Base-by-base conservation (phyloP, 2,888 invertebrate genomes). In the Napeogenes sylphis region DNA sequence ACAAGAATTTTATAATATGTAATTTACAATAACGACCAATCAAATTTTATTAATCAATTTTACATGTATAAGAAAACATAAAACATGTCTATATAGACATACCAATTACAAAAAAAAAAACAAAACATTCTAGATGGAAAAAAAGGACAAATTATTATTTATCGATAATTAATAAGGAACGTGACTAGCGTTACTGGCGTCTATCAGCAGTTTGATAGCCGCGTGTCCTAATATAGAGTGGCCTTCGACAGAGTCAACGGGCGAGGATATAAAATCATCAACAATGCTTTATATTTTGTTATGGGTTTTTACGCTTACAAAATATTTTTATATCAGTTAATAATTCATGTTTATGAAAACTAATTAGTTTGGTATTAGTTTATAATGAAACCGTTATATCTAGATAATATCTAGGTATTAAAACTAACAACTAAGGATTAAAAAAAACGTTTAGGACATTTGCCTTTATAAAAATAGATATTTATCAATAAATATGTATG, bases 161-260 rank as follows among this genome's bases (percentile, higher is more conserved):
- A 35, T 55, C 42, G 53, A 33, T 56, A 64, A 62, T 64, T 63
- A 64, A 38, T 21, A 51, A 13, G 32, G 47, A 55, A 55, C 78
- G 74, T 58, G 78, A 75, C 80, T 79, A 70, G 42, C 54, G 55
- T 53, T 21, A 66, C 58, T 47, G 53, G 66, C 72, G 73, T 78
- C 79, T 80, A 73, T 80, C 78, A 80, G 73, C 69, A 72, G 73
- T 74, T 54, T 62, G 66, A 64, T 64, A 67, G 70, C 47, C 2
- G 47, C 51, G 64, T 65, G 72, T 68, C 76, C 79, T 70, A 78
- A 82, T 81, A 80, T 82, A 84, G 80, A 73, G 71, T 73, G 85
- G 80, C 86, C 86, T 86, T 85, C 83, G 75, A 59, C 70, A 72
- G 78, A 82, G 79, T 80, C 81, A 80, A 68, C 57, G 63, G 61